Percentiles rank a stretch among this genome's conserved stretches.
Evolutionary conservation across 2,113 vertebrate genomes (phyloP).

Genomic region (Lanius collurio): DNA sequence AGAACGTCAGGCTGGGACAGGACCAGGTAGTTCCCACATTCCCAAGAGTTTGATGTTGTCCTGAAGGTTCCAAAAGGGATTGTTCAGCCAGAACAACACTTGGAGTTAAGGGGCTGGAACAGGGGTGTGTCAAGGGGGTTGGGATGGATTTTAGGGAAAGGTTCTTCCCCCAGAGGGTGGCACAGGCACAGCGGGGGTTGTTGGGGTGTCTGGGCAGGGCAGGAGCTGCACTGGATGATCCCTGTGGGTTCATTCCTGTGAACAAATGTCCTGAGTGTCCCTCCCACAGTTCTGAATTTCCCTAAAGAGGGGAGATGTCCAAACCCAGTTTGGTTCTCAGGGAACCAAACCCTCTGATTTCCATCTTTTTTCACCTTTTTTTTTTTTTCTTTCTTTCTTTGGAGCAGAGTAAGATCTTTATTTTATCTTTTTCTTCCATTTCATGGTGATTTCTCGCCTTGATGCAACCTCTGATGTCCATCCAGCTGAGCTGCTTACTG

Average conservation of each 20-base stretch:
- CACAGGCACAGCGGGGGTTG: not conserved
- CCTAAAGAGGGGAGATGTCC: not conserved
- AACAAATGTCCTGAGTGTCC: not conserved
- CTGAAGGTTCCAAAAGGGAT: too few species aligned
- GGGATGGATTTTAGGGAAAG: not conserved
- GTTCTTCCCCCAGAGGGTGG: not conserved
- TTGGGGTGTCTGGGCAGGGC: not conserved
- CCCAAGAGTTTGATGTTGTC: not conserved
- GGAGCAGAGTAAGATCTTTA: not conserved
- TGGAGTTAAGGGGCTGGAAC: not conserved
- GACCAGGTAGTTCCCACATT: constrained; percentile 34
- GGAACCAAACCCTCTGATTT: not conserved
- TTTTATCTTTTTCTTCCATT: not conserved
- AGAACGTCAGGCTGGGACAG: constrained; percentile 24
- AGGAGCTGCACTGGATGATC: not conserved
- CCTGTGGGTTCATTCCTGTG: not conserved
- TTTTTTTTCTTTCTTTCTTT: not conserved
- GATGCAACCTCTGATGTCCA: not conserved
- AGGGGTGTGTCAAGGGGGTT: not conserved
- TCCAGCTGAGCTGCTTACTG: constrained; percentile 67
- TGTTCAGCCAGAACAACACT: not conserved
- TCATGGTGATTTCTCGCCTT: not conserved
- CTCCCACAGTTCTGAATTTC: not conserved
- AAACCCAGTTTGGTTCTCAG: not conserved
- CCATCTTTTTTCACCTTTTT: fast-evolving